These are phyloP conservation scores for Epinephelus moara DNA, from an alignment of 2,113 vertebrate species.

Conservation along the genomic window DNA sequence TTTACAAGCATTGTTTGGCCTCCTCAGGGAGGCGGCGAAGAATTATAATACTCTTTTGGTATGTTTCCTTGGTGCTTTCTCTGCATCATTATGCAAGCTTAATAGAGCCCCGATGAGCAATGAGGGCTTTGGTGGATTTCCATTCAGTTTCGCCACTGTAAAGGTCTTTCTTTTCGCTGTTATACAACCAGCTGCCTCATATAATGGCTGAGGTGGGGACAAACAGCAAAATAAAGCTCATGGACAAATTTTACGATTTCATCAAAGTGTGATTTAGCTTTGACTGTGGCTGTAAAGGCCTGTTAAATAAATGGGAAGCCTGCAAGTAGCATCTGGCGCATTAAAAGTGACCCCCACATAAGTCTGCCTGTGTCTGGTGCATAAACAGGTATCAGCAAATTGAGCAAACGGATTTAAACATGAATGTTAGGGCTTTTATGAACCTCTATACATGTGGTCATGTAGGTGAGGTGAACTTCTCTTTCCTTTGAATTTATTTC, in stretches of 20 bases:
- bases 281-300: constrained; percentile 41
- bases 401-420: constrained; percentile 1
- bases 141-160: constrained; percentile 33
- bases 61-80: constrained; percentile 49
- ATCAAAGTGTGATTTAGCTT: constrained; percentile 55
- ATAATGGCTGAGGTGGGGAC: constrained; percentile 51
- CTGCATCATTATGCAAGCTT: constrained; percentile 58
- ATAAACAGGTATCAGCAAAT: constrained; percentile 7
- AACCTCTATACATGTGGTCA: neutral
- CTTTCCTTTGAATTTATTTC: neutral
- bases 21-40: constrained; percentile 22
- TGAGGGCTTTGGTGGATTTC: constrained; percentile 50
- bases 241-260: constrained; percentile 52
- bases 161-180: constrained; percentile 49
- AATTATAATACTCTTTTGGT: constrained; percentile 55
- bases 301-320: constrained; percentile 37
- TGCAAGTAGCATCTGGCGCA: constrained; percentile 48
- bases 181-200: constrained; percentile 40
- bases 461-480: neutral
- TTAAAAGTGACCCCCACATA: constrained; percentile 48
- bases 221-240: constrained; percentile 47
- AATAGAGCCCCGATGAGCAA: constrained; percentile 60
- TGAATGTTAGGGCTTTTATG: neutral
- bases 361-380: neutral
- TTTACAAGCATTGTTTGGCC: constrained; percentile 62